These are phyloP conservation scores for Epinephelus malabaricus DNA, from an alignment of 2,797 vertebrate genomes.

Conservation along the genomic window DNA sequence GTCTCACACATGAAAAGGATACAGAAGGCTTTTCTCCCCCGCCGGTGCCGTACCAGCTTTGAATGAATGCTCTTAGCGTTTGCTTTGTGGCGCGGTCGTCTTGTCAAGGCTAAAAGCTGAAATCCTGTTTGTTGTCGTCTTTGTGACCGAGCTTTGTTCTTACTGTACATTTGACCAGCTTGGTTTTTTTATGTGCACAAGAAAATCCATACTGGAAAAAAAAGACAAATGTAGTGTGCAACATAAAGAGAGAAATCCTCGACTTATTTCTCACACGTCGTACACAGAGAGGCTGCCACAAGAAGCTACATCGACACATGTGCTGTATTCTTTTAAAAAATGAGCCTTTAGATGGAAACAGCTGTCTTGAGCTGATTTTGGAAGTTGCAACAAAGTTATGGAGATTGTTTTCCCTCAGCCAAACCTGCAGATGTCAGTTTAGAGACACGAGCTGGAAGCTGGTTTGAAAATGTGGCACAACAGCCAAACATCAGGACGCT, in stretches of 20 bases:
- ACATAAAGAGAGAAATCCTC: not conserved
- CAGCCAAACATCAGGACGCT: constrained; percentile 76
- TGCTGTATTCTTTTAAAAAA: constrained; percentile 15
- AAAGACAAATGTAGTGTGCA: not conserved
- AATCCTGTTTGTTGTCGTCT: constrained; percentile 55
- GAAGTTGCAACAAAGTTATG: constrained; percentile 44
- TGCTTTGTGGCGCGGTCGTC: constrained; percentile 35
- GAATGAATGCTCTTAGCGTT: constrained; percentile 25
- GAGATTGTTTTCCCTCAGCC: constrained; percentile 26
- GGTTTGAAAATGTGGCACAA: constrained; percentile 39
- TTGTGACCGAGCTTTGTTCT: constrained; percentile 39
- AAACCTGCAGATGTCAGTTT: constrained; percentile 57
- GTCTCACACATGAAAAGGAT: constrained; percentile 71
- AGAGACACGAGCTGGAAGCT: constrained; percentile 29
- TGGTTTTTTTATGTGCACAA: not conserved
- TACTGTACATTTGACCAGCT: constrained; percentile 38
- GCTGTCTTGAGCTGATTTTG: constrained; percentile 45
- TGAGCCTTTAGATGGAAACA: constrained; percentile 36
- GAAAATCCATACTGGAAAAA: not conserved
- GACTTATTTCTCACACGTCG: not conserved
- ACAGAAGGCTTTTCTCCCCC: constrained; percentile 57
- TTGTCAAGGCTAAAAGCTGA: constrained; percentile 58
- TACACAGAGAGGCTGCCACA: not conserved
- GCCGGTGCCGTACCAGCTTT: constrained; percentile 16
- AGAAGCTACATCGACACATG: not conserved